Evolutionary conservation across 2,113 vertebrate species (phyloP).

Genomic region (Alethe castanea): DNA sequence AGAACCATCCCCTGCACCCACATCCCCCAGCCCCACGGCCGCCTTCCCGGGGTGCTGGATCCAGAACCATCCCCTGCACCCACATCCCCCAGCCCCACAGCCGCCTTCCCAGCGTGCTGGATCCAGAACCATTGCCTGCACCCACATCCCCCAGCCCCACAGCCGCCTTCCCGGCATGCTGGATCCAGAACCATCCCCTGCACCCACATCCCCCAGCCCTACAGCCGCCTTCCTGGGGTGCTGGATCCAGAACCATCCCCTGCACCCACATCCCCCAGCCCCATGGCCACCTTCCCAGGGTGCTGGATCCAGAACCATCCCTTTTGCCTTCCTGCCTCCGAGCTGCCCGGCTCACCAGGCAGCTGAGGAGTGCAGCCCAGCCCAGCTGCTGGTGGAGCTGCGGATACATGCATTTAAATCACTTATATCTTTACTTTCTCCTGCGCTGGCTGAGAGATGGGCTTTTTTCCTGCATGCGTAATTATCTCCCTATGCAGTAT

Average conservation of each 20-base stretch:
- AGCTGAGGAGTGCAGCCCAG: constrained; percentile 15
- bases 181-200: too few relatives aligned
- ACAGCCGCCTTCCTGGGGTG: too few relatives aligned
- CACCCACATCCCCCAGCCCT: background rate
- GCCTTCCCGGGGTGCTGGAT: accelerated
- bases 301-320: background rate
- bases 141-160: too few relatives aligned
- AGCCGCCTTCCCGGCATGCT: too few relatives aligned
- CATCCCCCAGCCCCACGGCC: background rate
- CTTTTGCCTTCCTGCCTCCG: background rate
- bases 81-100: background rate
- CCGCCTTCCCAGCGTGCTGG: accelerated
- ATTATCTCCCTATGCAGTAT: constrained; percentile 29
- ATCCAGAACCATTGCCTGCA: background rate
- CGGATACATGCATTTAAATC: constrained; percentile 76
- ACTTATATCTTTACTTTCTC: constrained; percentile 75
- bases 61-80: background rate
- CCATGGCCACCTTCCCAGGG: accelerated
- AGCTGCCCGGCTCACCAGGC: background rate
- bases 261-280: background rate
- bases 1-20: background rate
- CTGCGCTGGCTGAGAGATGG: constrained; percentile 72
- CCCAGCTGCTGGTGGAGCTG: constrained; percentile 66
- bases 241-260: too few relatives aligned
- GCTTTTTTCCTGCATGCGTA: constrained; percentile 75